Conservation (phyloP, 2,797 vertebrate species). For the Eleutherodactylus coqui region DNA sequence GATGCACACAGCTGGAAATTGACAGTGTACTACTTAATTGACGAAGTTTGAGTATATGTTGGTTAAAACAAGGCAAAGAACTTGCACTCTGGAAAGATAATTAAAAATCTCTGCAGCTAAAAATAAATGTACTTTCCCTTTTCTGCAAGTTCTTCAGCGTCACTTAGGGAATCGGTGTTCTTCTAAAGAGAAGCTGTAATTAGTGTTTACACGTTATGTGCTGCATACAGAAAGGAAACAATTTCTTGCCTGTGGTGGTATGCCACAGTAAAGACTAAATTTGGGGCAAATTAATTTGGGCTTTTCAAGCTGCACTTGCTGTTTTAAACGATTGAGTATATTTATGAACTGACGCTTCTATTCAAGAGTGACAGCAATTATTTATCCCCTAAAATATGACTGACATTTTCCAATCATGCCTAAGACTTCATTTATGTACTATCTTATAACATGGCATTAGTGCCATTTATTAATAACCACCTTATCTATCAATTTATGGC, state of each 20-base stretch:
- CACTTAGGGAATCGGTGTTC: constrained; percentile 48
- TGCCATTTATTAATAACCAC: not conserved
- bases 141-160: constrained; percentile 20
- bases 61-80: constrained; percentile 18
- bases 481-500: not conserved
- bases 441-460: not conserved
- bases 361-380: too few relatives aligned
- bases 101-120: constrained; percentile 44
- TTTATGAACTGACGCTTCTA: not conserved
- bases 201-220: constrained; percentile 40
- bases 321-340: not conserved
- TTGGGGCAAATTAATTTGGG: not conserved
- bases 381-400: not conserved
- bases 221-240: constrained; percentile 8
- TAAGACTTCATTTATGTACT: not conserved
- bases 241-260: constrained; percentile 11
- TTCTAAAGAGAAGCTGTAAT: constrained; percentile 41
- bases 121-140: constrained; percentile 52
- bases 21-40: constrained; percentile 6
- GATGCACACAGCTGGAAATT: not conserved
- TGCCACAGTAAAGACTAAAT: constrained; percentile 28
- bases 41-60: constrained; percentile 10
- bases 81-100: constrained; percentile 36
- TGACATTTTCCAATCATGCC: not conserved
- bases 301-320: not conserved